These are phyloP conservation scores for Sminthurides bifidus DNA, from an alignment of 1,140 invertebrate species.

Conservation along the genomic window DNA sequence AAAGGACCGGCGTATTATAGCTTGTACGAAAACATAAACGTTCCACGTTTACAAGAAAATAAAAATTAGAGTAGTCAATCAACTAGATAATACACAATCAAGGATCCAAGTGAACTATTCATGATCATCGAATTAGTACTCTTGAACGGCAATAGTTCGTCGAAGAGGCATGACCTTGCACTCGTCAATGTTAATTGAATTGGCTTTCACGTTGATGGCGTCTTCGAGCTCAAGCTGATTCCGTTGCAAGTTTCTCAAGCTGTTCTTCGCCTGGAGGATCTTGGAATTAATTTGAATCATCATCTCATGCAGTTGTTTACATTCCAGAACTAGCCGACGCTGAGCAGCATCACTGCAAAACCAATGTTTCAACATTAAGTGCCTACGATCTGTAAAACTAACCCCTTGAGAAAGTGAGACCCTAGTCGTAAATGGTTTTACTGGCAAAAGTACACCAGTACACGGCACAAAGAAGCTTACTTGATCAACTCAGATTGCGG, in stretches of 20 bases:
- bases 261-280: conserved; percentile 33
- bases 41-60: too few relatives aligned
- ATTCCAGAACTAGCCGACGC: conserved; percentile 23
- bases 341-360: conserved; percentile 27
- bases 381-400: too few relatives aligned
- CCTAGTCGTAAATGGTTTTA: background rate
- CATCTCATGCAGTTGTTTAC: conserved; percentile 23
- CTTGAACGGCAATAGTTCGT: conserved; percentile 46
- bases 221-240: conserved; percentile 78
- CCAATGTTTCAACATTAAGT: conserved; percentile 45
- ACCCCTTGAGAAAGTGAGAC: background rate
- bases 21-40: too few relatives aligned
- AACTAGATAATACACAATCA: too few relatives aligned
- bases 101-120: too few relatives aligned
- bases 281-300: conserved; percentile 27
- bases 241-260: conserved; percentile 67
- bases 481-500: conserved; percentile 64
- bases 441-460: background rate
- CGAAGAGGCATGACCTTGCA: conserved; percentile 68
- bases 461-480: conserved; percentile 20
- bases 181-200: conserved; percentile 82
- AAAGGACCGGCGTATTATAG: too few relatives aligned
- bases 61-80: too few relatives aligned
- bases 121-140: too few relatives aligned
- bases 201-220: conserved; percentile 80